Evolutionary conservation across 2,797 vertebrate genomes (phyloP), one percentile per base, ranked within the genome.

Genomic region (Erithacus rubecula): DNA sequence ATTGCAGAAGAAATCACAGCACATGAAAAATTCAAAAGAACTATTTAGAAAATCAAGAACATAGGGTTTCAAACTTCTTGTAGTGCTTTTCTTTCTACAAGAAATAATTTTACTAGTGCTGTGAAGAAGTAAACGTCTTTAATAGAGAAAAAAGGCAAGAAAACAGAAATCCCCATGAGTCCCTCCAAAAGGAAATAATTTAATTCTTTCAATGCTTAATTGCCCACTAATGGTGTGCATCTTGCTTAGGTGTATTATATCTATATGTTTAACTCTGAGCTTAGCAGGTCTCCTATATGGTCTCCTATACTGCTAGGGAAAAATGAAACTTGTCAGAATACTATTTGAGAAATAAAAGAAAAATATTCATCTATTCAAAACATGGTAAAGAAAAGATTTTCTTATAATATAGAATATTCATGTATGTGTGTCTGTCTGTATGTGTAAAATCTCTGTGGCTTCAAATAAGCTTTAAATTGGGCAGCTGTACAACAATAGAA

Each of bases 1-100:
- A 91, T 82, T 80, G 49, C 62, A 93, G 46, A 90, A 80, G 63
- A 91, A 92, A 80, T 82, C 60, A 77, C 43, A 59, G 27, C 43
- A 67, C 46, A 83, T 90, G 37, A 85, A 94, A 96, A 87, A 68
- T 87, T 80, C 52, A 81, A 39, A 70, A 82, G 23, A 88, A 53
- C 43, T 70, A 3, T 86, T 91, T 82, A 78, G 41, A 67, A 81
- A 78, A 10, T 84, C 90, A 79, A 84, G 56, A 87, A 43, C 47
- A 81, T 8, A 58, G 22, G 11, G 10, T 88, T 91, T 83, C 49
- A 74, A 68, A 78, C 6, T 87, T 47, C 26, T 53, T 56, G 36
- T 56, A 53, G 26, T 49, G 19, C 3, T 67, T 72, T 91, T 83
- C 27, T 55, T 85, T 56, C 15, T 89, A 43, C 37, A 94, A 72